Base-by-base conservation (phyloP, 2,888 invertebrate species). In the Lymantria dispar region DNA sequence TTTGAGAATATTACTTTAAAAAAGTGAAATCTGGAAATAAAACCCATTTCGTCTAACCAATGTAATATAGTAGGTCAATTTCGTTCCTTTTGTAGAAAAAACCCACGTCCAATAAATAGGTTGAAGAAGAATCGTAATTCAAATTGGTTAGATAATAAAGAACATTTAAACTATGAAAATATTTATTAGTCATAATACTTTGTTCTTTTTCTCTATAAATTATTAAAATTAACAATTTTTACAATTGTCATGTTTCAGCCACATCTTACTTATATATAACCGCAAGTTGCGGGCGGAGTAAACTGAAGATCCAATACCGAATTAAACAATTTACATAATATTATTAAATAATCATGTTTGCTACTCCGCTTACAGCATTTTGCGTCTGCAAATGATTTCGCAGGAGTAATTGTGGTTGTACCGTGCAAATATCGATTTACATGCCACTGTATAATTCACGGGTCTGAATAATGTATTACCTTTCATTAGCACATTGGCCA, bases 401-500 rank as follows among this genome's bases (percentile, higher is more conserved):
- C 67, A 69, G 77, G 68, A 60, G 83, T 84, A 84, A 85, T 85
- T 86, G 83, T 78, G 86, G 86, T 83, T 80, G 82, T 87, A 83
- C 78, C 86, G 87, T 87, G 87, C 87, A 87, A 87, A 87, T 90
- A 89, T 90, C 88, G 89, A 91, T 91, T 89, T 87, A 89, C 88
- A 89, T 87, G 85, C 83, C 83, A 82, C 87, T 87, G 91, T 89
- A 88, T 90, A 90, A 89, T 90, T 89, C 88, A 87, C 83, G 78
- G 87, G 82, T 83, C 12, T 91, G 90, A 91, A 91, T 91, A 89
- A 91, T 90, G 90, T 90, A 90, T 90, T 83, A 84, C 86, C 86
- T 87, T 90, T 90, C 90, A 91, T 91, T 91, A 90, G 89, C 89
- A 89, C 89, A 89, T 87, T 85, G 86, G 86, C 80, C 84, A 85